Evolutionary conservation across 2,113 vertebrate genomes (phyloP).

Genomic region (Pionites leucogaster): DNA sequence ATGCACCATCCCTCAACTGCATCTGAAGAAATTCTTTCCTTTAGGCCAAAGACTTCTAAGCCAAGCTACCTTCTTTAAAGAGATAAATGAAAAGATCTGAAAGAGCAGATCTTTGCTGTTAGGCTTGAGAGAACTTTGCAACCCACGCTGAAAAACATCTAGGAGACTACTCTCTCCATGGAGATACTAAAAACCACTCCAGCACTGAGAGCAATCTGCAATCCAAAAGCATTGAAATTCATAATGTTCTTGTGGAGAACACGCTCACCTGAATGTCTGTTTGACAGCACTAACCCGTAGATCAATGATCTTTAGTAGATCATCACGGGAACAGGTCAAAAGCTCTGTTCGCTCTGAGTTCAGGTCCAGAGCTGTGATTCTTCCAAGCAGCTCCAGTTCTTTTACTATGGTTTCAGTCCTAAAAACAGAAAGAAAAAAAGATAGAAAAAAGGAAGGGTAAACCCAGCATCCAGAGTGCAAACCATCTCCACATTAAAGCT

Average conservation of each 20-base stretch:
- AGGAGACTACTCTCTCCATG: neutral
- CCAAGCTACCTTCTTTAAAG: neutral
- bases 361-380: slow-evolving; percentile 92
- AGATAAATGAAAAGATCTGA: neutral
- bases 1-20: neutral
- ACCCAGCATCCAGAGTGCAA: neutral
- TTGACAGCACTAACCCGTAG: slow-evolving; percentile 81
- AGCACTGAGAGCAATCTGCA: neutral
- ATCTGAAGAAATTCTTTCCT: neutral
- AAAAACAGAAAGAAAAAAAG: neutral
- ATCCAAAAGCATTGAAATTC: neutral
- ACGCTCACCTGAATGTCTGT: slow-evolving; percentile 88
- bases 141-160: neutral
- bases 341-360: slow-evolving; percentile 94
- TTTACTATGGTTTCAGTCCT: slow-evolving; percentile 90
- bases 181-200: neutral
- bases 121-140: neutral
- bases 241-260: neutral
- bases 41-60: neutral
- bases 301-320: slow-evolving; percentile 92
- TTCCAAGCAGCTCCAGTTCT: slow-evolving; percentile 91
- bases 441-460: neutral
- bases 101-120: neutral
- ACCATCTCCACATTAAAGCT: neutral
- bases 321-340: slow-evolving; percentile 93